Base-by-base conservation (phyloP, 2,797 vertebrate genomes). In the Carduelis carduelis region DNA sequence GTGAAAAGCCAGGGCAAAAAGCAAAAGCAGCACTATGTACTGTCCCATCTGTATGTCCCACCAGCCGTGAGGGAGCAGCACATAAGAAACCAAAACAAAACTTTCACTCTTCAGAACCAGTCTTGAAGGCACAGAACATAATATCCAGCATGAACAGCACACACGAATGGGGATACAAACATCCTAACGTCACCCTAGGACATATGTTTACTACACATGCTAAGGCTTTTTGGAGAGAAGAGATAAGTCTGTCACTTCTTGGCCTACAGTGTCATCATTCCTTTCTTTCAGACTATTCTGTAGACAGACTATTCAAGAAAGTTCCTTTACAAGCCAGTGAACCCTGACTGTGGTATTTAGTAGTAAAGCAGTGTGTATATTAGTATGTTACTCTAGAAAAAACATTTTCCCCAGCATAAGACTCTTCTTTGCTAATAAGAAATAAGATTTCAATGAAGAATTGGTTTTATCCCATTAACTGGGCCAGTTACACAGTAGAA, bases 231-330 rank as follows among this genome's bases (percentile, higher is more conserved):
- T 35, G 16, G 19, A 47, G 4, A 69, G 50, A 59, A 69, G 4
- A 69, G 50, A 59, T 64, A 47, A 8, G 9, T 43, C 41, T 74
- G 3, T 64, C 26, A 68, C 70, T 39, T 52, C 66, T 39, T 53
- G 23, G 5, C 5, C 11, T 53, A 12, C 7, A 19, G 1, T 15
- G 41, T 8, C 0, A 1, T 30, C 9, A 52, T 24, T 0, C 0
- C 4, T 6, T 47, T 71, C 11, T 46, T 83, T 71, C 27, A 41
- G 23, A 26, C 14, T 46, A 8, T 60, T 37, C 30, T 52, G 8
- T 18, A 16, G 11, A 14, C 26, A 80, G 9, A 32, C 15, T 30
- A 21, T 6, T 21, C 30, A 64, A 37, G 26, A 80, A 66, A 53
- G 3, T 1, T 53, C 2, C 43, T 74, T 68, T 69, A 37, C 24